These are phyloP conservation scores for Melanophora roralis DNA, from an alignment of 2,888 invertebrate genomes.

Conservation along the genomic window DNA sequence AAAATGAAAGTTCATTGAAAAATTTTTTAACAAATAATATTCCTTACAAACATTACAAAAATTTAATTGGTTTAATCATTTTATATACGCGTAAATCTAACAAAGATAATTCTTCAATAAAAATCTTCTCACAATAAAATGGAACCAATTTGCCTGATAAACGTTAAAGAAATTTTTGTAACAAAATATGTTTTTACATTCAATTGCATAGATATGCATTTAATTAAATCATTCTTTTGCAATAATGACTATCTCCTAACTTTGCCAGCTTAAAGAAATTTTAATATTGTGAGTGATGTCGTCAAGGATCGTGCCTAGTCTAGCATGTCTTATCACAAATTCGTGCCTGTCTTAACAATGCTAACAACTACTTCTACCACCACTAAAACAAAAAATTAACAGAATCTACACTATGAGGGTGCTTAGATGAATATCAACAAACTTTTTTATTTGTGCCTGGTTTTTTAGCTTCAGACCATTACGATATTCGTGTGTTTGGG, in stretches of 20 bases:
- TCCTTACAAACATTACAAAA: too few species aligned
- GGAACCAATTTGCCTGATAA: too few species aligned
- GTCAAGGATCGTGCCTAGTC: slow-evolving; percentile 61
- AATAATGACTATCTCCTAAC: neutral
- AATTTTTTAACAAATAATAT: too few species aligned
- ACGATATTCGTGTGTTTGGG: slow-evolving; percentile 53
- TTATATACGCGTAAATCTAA: too few species aligned
- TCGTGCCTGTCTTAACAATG: slow-evolving; percentile 55
- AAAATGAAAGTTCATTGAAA: too few species aligned
- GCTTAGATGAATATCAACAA: slow-evolving; percentile 57
- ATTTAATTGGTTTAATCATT: too few species aligned
- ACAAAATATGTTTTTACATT: too few species aligned
- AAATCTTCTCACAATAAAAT: too few species aligned
- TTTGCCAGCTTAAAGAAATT: neutral
- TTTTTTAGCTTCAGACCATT: slow-evolving; percentile 30
- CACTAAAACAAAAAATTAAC: too few species aligned
- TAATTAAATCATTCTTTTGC: slow-evolving; percentile 10
- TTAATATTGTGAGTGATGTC: slow-evolving; percentile 52
- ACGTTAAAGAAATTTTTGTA: too few species aligned
- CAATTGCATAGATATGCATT: too few species aligned
- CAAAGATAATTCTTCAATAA: too few species aligned
- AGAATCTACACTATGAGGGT: slow-evolving; percentile 49
- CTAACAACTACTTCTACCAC: slow-evolving; percentile 26
- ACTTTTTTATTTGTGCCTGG: slow-evolving; percentile 48
- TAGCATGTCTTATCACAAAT: slow-evolving; percentile 59